Base-by-base conservation (phyloP, 2,888 invertebrate species). In the Timema cristinae region DNA sequence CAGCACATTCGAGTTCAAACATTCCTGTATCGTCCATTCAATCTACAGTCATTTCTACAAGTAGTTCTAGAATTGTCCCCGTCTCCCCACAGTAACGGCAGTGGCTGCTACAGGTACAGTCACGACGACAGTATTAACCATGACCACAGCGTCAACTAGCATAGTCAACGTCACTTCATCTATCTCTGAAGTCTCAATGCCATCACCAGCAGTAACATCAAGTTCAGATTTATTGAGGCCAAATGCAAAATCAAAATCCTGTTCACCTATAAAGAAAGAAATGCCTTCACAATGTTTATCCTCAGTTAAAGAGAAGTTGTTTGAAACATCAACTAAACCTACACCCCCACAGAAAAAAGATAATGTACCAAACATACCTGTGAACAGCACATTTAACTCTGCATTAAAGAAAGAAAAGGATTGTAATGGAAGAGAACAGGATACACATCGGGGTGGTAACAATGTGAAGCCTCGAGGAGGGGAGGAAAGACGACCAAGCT, bases 81-180 rank as follows among this genome's bases (percentile, higher is more conserved):
- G 50, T 52, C 54, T 1, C 66, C 32, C 66, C 16, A 67, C 71
- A 10, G 71, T 74, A 48, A 71, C 72, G 6, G 73, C 69, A 15
- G 68, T 66, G 47, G 67, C 73, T 54, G 71, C 74, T 52, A 75
- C 73, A 71, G 73, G 73, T 69, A 76, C 71, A 71, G 71, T 63
- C 51, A 74, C 74, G 54, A 74, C 74, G 50, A 70, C 75, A 67
- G 71, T 70, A 66, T 68, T 71, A 66, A 74, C 73, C 49, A 71
- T 70, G 48, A 72, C 59, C 52, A 72, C 72, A 48, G 69, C 72
- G 75, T 71, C 73, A 68, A 66, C 73, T 69, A 72, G 68, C 70
- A 69, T 59, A 71, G 70, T 51, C 66, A 71, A 48, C 50, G 67
- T 48, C n/a, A 71, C 74, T 50, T 63, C 71, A 11, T 72, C 74